A percentile compares a stretch with the other conserved stretches of the same genome.
Conservation (phyloP, 1,140 invertebrate species). For the Pseudobourletiella spinata region DNA sequence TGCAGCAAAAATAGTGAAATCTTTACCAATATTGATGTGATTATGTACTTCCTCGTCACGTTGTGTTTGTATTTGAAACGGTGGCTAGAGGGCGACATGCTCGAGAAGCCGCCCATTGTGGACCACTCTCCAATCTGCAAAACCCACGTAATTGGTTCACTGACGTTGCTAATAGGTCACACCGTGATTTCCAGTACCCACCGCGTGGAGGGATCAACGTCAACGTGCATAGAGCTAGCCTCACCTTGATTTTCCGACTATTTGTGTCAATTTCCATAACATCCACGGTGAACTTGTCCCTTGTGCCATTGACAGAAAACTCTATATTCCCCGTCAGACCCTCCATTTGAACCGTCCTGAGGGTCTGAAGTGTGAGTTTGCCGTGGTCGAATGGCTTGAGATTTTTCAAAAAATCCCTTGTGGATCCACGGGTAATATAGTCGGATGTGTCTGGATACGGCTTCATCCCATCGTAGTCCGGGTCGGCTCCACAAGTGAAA, state of each 20-base stretch:
- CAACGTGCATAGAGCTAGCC: too few relatives aligned
- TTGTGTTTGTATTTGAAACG: background rate
- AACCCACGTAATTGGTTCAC: too few relatives aligned
- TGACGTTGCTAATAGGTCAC: too few relatives aligned
- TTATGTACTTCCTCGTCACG: conserved; percentile 62
- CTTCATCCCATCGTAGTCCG: background rate
- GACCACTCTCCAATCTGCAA: conserved; percentile 76
- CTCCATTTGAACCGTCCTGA: conserved; percentile 56
- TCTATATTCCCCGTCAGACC: conserved; percentile 81
- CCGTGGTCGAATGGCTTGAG: conserved; percentile 74
- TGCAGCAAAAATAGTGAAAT: too few relatives aligned
- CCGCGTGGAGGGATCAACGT: too few relatives aligned
- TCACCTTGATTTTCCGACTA: conserved; percentile 70
- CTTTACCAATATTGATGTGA: conserved; percentile 81
- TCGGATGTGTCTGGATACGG: background rate
- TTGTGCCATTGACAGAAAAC: conserved; percentile 63
- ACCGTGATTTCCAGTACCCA: too few relatives aligned
- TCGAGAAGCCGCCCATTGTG: background rate
- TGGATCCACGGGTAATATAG: background rate
- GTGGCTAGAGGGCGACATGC: background rate
- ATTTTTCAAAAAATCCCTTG: background rate
- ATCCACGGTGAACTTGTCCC: conserved; percentile 82
- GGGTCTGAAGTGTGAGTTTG: conserved; percentile 57
- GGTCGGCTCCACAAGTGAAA: conserved; percentile 20
- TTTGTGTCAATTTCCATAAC: conserved; percentile 86